These are phyloP conservation scores for Gorsachius magnificus DNA, from an alignment of 2,797 vertebrate genomes.

Conservation along the genomic window DNA sequence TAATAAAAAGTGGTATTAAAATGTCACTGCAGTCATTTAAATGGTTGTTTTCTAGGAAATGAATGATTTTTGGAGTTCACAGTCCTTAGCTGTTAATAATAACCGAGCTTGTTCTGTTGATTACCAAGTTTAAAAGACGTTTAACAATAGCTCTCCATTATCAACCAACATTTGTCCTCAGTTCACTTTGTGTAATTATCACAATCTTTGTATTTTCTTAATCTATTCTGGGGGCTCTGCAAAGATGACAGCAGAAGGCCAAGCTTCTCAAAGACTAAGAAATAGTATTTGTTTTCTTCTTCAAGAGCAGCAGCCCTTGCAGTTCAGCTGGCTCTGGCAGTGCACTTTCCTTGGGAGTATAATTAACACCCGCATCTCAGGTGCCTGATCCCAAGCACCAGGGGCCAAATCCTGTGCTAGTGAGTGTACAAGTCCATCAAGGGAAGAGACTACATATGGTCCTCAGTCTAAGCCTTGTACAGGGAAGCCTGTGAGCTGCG, in stretches of 20 bases:
- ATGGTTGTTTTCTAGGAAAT: neutral
- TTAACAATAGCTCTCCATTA: neutral
- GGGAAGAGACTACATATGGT: rapidly evolving
- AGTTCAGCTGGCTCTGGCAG: neutral
- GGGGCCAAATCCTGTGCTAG: neutral
- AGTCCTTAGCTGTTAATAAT: neutral
- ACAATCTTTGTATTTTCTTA: neutral
- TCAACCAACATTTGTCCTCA: neutral
- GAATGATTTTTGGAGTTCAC: neutral
- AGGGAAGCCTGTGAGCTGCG: neutral
- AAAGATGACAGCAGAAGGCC: neutral
- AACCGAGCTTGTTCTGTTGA: neutral
- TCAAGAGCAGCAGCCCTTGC: neutral
- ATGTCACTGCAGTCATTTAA: slow-evolving; percentile 18
- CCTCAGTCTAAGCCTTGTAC: neutral
- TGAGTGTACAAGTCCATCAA: neutral
- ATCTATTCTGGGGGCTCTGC: neutral
- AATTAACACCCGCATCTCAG: neutral
- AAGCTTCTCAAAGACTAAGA: neutral
- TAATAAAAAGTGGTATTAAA: slow-evolving; percentile 11
- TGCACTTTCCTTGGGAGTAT: neutral
- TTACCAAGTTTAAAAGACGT: neutral
- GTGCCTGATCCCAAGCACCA: neutral
- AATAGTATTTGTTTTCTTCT: neutral
- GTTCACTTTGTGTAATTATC: neutral